Conservation (phyloP, 92 coral and sea anemone species). For the Porites rus region DNA sequence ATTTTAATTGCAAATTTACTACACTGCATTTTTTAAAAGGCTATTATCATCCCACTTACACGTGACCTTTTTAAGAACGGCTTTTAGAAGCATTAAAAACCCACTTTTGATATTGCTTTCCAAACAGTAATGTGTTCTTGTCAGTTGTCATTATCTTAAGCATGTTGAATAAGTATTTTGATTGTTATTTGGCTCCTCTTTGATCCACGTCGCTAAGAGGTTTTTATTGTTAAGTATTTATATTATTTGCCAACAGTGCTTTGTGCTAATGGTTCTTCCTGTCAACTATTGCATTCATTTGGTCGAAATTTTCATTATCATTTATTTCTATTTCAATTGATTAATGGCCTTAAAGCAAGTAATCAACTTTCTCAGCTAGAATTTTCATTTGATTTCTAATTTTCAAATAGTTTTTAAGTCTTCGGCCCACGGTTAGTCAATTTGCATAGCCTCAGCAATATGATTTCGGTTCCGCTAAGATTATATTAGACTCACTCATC, state of each 20-base stretch:
- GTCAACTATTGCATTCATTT: not conserved
- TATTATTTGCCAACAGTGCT: slow-evolving; percentile 18
- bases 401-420: not conserved
- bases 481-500: slow-evolving; percentile 1
- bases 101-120: not conserved
- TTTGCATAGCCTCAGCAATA: slow-evolving; percentile 18
- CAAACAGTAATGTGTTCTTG: not conserved
- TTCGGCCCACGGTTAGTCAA: not conserved
- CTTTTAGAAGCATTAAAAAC: not conserved
- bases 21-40: too few species aligned
- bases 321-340: not conserved
- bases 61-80: too few species aligned
- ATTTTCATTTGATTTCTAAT: not conserved
- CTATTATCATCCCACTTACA: too few species aligned
- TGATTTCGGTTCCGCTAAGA: slow-evolving; percentile 16
- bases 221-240: not conserved
- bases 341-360: slow-evolving; percentile 12
- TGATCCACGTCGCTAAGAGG: not conserved
- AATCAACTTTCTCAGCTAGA: slow-evolving; percentile 19
- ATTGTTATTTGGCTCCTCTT: not conserved
- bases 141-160: not conserved
- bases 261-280: slow-evolving; percentile 19
- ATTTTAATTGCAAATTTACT: too few species aligned
- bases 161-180: not conserved
- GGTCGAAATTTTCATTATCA: not conserved